Evolutionary conservation across 2,113 vertebrate species (phyloP).

Genomic region (Dipodomys merriami): DNA sequence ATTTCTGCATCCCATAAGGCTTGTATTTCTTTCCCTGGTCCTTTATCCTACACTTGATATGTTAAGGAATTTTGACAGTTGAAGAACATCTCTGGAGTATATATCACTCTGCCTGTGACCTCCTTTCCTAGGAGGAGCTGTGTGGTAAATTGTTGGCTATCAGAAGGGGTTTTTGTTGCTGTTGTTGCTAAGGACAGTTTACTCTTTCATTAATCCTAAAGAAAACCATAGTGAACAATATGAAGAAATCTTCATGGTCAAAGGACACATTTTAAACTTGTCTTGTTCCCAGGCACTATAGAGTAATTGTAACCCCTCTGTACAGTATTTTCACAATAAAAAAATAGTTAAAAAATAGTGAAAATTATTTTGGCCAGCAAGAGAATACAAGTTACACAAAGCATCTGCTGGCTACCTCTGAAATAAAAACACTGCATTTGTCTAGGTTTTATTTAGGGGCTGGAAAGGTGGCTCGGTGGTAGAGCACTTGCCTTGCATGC

Average conservation of each 20-base stretch:
- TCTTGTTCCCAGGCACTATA: conserved; percentile 54
- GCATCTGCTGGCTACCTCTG: conserved; percentile 71
- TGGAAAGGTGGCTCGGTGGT: too few species aligned
- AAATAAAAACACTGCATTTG: conserved; percentile 74
- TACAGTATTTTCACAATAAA: too few species aligned
- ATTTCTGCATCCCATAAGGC: conserved; percentile 47
- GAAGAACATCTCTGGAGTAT: conserved; percentile 76
- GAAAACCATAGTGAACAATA: conserved; percentile 38
- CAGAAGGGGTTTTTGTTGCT: conserved; percentile 34
- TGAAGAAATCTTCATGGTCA: conserved; percentile 50
- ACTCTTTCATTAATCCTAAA: conserved; percentile 51
- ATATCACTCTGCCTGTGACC: conserved; percentile 60
- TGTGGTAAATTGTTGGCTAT: background rate
- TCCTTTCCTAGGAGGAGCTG: conserved; percentile 9
- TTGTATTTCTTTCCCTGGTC: conserved; percentile 71
- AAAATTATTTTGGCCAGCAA: conserved; percentile 67
- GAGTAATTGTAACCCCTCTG: background rate
- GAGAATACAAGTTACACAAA: conserved; percentile 70
- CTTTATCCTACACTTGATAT: conserved; percentile 68
- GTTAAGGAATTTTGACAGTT: conserved; percentile 75
- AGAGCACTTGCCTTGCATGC: too few species aligned
- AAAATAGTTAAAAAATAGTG: too few species aligned
- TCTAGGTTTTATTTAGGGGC: conserved; percentile 59
- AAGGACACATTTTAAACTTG: conserved; percentile 55
- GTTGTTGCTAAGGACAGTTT: conserved; percentile 33